Base-by-base conservation (phyloP, 2,888 invertebrate species). In the Athetis lepigone region DNA sequence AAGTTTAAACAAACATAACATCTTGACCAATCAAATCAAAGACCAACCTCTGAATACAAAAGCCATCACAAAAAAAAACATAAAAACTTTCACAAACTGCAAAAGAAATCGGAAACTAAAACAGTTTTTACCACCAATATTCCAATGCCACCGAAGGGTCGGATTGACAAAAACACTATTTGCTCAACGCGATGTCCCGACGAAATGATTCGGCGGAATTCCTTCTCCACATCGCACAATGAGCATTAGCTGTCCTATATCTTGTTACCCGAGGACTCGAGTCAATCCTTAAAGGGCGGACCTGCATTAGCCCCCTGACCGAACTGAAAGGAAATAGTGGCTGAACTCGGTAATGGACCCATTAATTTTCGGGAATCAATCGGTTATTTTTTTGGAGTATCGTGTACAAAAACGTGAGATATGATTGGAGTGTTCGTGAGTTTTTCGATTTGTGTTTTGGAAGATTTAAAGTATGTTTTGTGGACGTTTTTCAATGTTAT, bases 221-320 rank as follows among this genome's bases (percentile, higher is more conserved):
- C 69, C 70, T 65, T 60, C 69, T 79, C 78, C 68, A 80, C 77
- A 81, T 80, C 82, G 70, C 75, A 76, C 79, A 70, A 56, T 78
- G 57, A 67, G 71, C 75, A 79, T 79, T 79, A 79, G 77, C 71
- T 68, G 82, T 81, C 85, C 85, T 81, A 86, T 87, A 87, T 87
- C 86, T 85, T 83, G 85, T 88, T 87, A 87, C 87, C 80, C 81
- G 88, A 90, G 90, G 86, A 87, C 87, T 80, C 81, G 88, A 90
- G 90, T 90, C 90, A 91, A 89, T 89, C 88, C 88, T 85, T 83
- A 81, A 82, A 86, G 86, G 89, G 89, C 89, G 85, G 86, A 77
- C 87, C 84, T 84, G 84, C 90, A 91, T 92, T 92, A 91, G 87
- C 90, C 92, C 85, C 80, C 79, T 88, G 90, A 87, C 89, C 88